Base-by-base conservation (phyloP, 2,888 invertebrate genomes). In the Drosophila mettleri region DNA sequence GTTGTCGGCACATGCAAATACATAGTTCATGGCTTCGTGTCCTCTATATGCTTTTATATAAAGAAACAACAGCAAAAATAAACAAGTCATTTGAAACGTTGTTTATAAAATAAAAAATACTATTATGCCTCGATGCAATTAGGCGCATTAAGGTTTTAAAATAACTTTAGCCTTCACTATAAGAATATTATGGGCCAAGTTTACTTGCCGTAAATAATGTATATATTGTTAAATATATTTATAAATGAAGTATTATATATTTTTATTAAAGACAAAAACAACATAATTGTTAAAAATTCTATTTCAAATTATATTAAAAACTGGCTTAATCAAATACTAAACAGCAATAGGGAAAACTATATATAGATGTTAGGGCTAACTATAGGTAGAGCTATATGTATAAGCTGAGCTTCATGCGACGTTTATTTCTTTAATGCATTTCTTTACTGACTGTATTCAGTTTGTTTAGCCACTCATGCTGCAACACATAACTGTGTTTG, bases 1-100 rank as follows among this genome's bases (percentile, higher is more conserved):
- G 16, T 43, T 54, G 43, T 33, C 16, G 33, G 9, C 43, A 54
- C 43, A 43, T 33, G 54, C 33, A 54, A 54, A 34, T n/a, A n/a
- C n/a, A n/a, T 43, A 9, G 33, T 43, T 43, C 43, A 24, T 22
- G 33, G 54, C 9, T 5, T 8, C 18, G n/a, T 20, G 29, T 20
- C 29, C 38, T 29, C 3, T 16, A 24, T 12, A 16, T 22, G 3
- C 2, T 7, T 22, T 7, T 7, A 39, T 45, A 27, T 16, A 22
- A 8, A 24, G 24, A n/a, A 24, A 0, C 8, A 8, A 34, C 6
- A 18, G 16, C 12, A 24, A 12, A 12, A 27, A 18, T 22, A 18
- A 33, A 31, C 24, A 33, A 54, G 34, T 16, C 33, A 54, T 14
- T 43, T 43, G 43, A 43, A 54, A 12, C 33, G 54, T 43, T 41